Percentiles rank a stretch among this genome's conserved stretches.
phyloP scores from a whole-genome alignment of 2,113 vertebrate genomes.

The rabbit (Oryctolagus cuniculus) region DNA sequence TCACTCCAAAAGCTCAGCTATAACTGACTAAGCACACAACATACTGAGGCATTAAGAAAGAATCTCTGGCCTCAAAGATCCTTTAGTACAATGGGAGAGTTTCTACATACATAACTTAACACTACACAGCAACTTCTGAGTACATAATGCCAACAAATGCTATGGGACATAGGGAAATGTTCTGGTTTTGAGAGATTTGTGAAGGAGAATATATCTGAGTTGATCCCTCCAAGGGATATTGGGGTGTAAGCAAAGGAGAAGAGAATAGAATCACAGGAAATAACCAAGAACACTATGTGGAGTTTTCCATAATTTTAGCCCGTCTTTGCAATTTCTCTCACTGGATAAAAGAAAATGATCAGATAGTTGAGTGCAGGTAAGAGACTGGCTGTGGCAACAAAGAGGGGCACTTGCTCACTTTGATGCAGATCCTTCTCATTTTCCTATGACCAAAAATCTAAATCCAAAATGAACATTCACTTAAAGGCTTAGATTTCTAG shows the following conservation, averaged over 20 bases:
- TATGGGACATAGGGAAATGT: not conserved
- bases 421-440: not conserved
- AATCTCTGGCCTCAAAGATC: not conserved
- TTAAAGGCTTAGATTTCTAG: not conserved
- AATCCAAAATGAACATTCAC: not conserved
- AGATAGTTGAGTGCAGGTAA: not conserved
- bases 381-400: not conserved
- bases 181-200: not conserved
- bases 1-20: not conserved
- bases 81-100: not conserved
- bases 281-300: not conserved
- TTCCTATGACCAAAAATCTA: not conserved
- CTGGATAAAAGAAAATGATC: not conserved
- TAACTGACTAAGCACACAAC: not conserved
- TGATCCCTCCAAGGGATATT: not conserved
- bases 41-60: not conserved
- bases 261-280: not conserved
- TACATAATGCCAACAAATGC: not conserved
- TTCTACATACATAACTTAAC: too few relatives aligned
- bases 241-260: not conserved
- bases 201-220: not conserved
- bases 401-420: not conserved
- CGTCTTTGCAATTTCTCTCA: not conserved
- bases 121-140: not conserved
- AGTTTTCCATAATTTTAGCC: not conserved